Evolutionary conservation across 2,113 vertebrate species (phyloP), one percentile per base, ranked within the genome.

Genomic region (Thinocorus orbignyianus): DNA sequence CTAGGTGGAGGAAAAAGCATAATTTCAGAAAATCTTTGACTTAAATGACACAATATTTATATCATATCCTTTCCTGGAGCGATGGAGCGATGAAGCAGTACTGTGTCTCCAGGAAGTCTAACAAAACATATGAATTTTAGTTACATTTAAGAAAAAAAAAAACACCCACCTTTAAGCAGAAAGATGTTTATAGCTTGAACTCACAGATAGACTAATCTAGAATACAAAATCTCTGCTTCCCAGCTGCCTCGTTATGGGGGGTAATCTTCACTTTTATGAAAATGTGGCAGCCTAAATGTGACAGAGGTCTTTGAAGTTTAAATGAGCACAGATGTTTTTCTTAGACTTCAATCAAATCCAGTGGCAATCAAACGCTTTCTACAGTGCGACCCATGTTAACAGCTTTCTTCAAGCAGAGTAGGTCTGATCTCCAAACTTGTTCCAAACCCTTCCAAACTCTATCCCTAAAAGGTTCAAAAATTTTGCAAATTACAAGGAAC

Each of bases 291-390:
- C 31, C 9, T 78, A 33, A 60, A 25, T 42, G 25, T 30, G 5
- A 52, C 52, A 82, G 62, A 90, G 5, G 6, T 62, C 74, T 94
- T 90, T 90, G 91, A 94, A 94, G 76, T 79, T 90, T 86, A 64
- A 86, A 86, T 71, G 24, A 72, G 44, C 28, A 41, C 11, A 72
- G 54, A 84, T 20, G 9, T 58, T 95, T 89, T 78, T 48, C 61
- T 86, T 65, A 70, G 51, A 46, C 26, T 95, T 76, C 72, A 72
- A 66, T 23, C 2, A 2, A 94, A 81, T 42, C 18, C 46, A 41
- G 25, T 42, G 57, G 39, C 46, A 93, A 74, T 3, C 2, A 20
- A 82, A 66, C 10, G 84, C 23, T 66, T 64, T 60, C 37, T 79
- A 39, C 11, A 42, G 6, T 17, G 14, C 48, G 17, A 65, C 39